These are phyloP conservation scores for Petrocephalus schoutedeni DNA, from an alignment of 2,797 vertebrate genomes.

Conservation along the genomic window DNA sequence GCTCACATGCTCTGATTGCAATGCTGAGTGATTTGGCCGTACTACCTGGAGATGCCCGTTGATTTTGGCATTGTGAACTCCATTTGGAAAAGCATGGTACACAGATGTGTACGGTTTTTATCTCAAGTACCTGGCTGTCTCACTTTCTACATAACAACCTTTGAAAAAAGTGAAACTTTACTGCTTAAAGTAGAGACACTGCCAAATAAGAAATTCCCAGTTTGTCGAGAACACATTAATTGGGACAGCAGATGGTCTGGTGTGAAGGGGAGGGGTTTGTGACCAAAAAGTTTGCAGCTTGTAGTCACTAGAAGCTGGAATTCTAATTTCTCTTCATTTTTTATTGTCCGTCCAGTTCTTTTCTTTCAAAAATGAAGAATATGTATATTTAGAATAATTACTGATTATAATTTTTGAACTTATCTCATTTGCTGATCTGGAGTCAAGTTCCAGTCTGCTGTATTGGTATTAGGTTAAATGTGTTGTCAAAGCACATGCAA, in stretches of 20 bases:
- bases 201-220: neutral
- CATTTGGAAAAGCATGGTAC: neutral
- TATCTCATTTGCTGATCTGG: neutral
- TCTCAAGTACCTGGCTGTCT: neutral
- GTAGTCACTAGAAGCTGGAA: neutral
- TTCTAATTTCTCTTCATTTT: neutral
- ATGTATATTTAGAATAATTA: neutral
- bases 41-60: neutral
- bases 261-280: neutral
- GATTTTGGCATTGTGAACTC: neutral
- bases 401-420: neutral
- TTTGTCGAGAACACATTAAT: neutral
- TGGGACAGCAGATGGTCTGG: neutral
- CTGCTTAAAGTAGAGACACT: neutral
- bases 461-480: neutral
- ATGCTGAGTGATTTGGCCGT: neutral
- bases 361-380: neutral
- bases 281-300: neutral
- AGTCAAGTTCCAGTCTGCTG: neutral
- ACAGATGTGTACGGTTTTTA: neutral
- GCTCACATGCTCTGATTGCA: too few species aligned
- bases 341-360: neutral
- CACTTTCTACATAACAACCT: neutral
- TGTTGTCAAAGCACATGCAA: neutral
- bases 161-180: neutral